phyloP scores from a whole-genome alignment of 2,888 invertebrate genomes.

The Cerastis rubricosa region DNA sequence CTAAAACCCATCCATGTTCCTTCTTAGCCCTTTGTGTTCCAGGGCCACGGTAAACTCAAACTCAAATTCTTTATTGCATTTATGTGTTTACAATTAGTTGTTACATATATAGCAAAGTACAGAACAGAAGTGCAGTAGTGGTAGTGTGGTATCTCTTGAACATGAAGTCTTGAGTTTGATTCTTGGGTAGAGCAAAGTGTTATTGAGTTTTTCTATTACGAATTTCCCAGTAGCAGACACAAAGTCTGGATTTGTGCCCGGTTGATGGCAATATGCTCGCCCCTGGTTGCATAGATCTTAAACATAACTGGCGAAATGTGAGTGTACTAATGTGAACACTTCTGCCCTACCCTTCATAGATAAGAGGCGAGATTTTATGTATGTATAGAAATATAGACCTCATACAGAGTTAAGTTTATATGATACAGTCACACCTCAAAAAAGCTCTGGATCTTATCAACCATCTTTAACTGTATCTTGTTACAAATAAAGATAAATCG shows the following conservation, averaged over 20 bases:
- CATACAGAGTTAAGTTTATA: not conserved
- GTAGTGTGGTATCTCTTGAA: no score
- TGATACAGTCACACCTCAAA: not conserved
- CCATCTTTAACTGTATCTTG: not conserved
- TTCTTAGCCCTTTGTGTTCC: no score
- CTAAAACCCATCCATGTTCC: no score
- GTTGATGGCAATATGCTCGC: not conserved
- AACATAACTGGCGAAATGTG: not conserved
- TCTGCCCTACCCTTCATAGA: not conserved
- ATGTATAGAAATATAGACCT: not conserved
- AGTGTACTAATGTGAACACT: not conserved
- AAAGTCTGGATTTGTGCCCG: not conserved
- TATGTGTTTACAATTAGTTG: no score
- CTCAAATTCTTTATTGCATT: no score
- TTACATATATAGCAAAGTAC: no score
- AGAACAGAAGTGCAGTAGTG: no score
- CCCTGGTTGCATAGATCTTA: not conserved
- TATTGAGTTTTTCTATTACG: not conserved
- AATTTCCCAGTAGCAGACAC: not conserved
- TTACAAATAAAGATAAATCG: constrained; percentile 6
- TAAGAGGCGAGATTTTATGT: not conserved
- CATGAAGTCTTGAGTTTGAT: not conserved
- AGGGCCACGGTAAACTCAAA: no score
- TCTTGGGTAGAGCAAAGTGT: not conserved
- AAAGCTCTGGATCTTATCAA: constrained; percentile 5